Conservation (phyloP, 2,113 vertebrate species). For the Chloebia gouldiae region DNA sequence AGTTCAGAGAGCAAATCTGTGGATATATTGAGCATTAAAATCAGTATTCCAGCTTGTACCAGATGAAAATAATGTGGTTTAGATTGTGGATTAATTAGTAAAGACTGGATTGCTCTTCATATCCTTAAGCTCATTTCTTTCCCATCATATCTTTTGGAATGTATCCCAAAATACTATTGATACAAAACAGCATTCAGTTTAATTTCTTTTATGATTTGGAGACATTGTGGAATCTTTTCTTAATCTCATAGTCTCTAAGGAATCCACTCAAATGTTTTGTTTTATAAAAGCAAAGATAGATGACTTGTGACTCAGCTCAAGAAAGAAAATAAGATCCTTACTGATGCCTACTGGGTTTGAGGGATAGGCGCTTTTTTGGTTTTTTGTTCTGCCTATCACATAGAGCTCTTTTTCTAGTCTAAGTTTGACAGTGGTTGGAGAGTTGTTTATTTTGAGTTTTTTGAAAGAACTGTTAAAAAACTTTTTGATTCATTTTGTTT, state of each 20-base stretch:
- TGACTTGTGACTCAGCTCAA: neutral
- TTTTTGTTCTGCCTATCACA: neutral
- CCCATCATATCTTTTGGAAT: neutral
- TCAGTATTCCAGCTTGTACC: neutral
- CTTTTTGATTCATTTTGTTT: neutral
- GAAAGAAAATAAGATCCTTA: neutral
- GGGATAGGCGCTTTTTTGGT: neutral
- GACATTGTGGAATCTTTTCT: constrained; percentile 9
- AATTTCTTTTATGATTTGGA: neutral
- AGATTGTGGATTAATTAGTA: neutral
- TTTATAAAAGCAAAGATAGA: neutral
- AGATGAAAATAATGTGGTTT: neutral
- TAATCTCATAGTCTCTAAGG: constrained; percentile 19
- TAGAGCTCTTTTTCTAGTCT: neutral
- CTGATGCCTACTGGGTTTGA: neutral
- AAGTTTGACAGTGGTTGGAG: neutral
- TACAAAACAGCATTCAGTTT: neutral
- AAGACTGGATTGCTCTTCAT: neutral
- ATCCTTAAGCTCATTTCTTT: neutral
- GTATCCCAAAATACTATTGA: neutral
- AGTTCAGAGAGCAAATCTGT: neutral
- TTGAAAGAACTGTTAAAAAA: neutral
- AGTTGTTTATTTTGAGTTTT: neutral
- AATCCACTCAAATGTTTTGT: constrained; percentile 5
- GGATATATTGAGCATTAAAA: neutral